These are phyloP conservation scores for Dilophus febrilis DNA, from an alignment of 2,888 invertebrate species.

Conservation along the genomic window DNA sequence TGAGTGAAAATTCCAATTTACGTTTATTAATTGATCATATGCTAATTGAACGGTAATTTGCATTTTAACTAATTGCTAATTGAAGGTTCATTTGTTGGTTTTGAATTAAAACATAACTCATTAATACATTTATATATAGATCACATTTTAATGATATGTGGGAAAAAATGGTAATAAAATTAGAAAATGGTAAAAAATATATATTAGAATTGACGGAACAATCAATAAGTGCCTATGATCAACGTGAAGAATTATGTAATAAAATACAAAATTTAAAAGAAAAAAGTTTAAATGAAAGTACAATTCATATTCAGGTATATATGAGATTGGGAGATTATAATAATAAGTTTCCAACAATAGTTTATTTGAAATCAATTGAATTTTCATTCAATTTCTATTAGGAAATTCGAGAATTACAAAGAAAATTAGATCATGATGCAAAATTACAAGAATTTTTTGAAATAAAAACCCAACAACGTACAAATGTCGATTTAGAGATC, in stretches of 20 bases:
- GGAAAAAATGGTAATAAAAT: conserved; percentile 55
- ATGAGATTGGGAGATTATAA: too few species aligned
- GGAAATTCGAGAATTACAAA: conserved; percentile 76
- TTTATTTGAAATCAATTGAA: too few species aligned
- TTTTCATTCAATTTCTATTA: conserved; percentile 15
- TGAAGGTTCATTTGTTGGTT: background rate
- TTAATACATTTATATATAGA: conserved; percentile 25
- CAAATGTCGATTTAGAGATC: conserved; percentile 55
- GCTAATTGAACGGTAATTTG: conserved; percentile 50
- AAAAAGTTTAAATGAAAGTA: conserved; percentile 53
- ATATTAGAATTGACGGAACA: conserved; percentile 77
- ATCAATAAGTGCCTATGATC: conserved; percentile 76
- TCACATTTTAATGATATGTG: conserved; percentile 68
- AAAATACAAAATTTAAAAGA: conserved; percentile 68
- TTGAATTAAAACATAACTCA: too few species aligned
- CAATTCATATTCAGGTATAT: conserved; percentile 39
- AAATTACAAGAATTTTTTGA: conserved; percentile 72
- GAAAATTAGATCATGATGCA: conserved; percentile 69
- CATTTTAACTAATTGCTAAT: too few species aligned
- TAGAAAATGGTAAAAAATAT: conserved; percentile 61
- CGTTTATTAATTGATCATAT: conserved; percentile 67
- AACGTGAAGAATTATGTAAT: conserved; percentile 62
- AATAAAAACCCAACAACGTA: conserved; percentile 64
- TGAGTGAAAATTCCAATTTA: conserved; percentile 53
- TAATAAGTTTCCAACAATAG: too few species aligned